These are phyloP conservation scores for Latrodectus hesperus DNA, from an alignment of 2,888 invertebrate genomes.

Conservation along the genomic window DNA sequence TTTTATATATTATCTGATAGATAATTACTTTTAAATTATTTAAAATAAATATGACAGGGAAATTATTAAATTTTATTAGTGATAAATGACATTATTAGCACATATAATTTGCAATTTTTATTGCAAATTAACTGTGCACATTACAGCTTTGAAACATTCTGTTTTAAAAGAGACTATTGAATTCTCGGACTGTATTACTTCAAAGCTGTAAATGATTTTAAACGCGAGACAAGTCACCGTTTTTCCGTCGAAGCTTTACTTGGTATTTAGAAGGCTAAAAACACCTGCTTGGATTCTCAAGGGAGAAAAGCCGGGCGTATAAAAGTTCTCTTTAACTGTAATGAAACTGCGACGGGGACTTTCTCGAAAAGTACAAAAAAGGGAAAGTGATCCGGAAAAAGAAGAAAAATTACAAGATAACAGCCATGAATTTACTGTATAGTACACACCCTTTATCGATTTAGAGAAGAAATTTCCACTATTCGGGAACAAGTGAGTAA, in stretches of 20 bases:
- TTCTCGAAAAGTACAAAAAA: not conserved
- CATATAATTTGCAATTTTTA: no score
- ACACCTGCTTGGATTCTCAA: not conserved
- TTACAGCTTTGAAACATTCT: no score
- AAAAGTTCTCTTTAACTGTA: not conserved
- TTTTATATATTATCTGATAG: no score
- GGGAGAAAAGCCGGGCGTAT: not conserved
- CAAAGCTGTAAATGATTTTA: not conserved
- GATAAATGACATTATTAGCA: no score
- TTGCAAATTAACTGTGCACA: no score
- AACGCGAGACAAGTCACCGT: not conserved
- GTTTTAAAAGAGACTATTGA: no score
- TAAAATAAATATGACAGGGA: no score
- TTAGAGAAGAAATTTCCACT: not conserved
- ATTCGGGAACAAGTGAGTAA: not conserved
- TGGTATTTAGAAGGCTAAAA: not conserved
- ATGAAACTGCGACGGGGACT: not conserved
- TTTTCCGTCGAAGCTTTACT: not conserved
- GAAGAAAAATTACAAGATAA: not conserved
- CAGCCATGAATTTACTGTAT: not conserved
- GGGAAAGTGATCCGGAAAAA: not conserved
- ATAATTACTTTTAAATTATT: no score
- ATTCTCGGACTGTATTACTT: not conserved
- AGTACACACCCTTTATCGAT: constrained; percentile 16
- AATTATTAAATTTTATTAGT: no score